Evolutionary conservation across 2,888 invertebrate genomes (phyloP).

Genomic region (Dione juno): DNA sequence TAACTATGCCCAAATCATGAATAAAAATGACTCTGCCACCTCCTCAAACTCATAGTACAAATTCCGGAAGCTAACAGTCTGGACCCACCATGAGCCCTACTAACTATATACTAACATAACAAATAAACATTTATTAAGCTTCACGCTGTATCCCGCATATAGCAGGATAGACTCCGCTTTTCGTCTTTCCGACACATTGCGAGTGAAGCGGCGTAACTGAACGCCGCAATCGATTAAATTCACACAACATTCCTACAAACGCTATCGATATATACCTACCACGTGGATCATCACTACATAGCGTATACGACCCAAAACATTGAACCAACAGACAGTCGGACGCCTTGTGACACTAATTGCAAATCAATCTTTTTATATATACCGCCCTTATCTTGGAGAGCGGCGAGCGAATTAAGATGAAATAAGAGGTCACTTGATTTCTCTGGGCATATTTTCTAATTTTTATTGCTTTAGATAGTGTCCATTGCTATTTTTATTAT

Average conservation of each 20-base stretch:
- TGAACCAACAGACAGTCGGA: conserved; percentile 49
- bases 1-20: no score
- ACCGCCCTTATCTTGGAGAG: conserved; percentile 32
- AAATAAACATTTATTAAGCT: background rate
- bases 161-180: background rate
- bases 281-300: conserved; percentile 18
- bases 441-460: conserved; percentile 1
- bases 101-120: no score
- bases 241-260: background rate
- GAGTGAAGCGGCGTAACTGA: no score
- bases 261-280: background rate
- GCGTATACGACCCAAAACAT: conserved; percentile 44
- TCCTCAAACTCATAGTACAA: no score
- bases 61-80: no score
- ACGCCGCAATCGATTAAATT: background rate
- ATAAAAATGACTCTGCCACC: no score
- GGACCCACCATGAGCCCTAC: no score
- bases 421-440: conserved; percentile 17
- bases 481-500: no score
- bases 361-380: conserved; percentile 28
- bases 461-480: background rate
- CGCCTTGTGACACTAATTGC: conserved; percentile 45
- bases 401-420: background rate
- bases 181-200: no score
- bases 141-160: background rate